These are phyloP conservation scores for Elgaria multicarinata DNA, from an alignment of 2,113 vertebrate species.

Conservation along the genomic window DNA sequence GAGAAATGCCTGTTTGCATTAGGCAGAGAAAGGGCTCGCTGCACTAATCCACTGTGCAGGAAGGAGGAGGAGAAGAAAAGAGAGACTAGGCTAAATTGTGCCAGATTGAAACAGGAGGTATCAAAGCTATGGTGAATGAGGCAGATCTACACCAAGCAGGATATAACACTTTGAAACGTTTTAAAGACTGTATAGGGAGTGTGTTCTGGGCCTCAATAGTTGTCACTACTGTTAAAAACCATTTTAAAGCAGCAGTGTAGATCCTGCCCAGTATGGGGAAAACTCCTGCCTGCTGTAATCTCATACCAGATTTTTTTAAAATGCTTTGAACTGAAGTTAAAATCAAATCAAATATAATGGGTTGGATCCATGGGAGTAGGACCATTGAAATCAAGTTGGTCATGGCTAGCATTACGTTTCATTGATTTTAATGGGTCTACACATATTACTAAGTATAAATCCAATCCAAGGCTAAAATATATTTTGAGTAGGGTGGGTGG, in stretches of 20 bases:
- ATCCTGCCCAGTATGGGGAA: neutral
- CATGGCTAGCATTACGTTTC: no score
- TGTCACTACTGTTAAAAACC: no score
- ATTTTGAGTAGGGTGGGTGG: neutral
- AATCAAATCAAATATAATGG: neutral
- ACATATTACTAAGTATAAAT: neutral
- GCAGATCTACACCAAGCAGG: no score
- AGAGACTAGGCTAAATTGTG: accelerated
- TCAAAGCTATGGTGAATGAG: neutral
- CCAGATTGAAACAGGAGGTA: neutral
- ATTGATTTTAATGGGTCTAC: no score
- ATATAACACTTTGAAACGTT: no score
- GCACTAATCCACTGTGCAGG: neutral
- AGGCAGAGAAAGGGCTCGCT: accelerated
- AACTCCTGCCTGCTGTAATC: neutral
- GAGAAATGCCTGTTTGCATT: neutral
- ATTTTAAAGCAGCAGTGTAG: no score
- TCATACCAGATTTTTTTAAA: no score
- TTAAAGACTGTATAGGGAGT: no score
- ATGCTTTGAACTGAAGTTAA: neutral
- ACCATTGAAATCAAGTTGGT: neutral
- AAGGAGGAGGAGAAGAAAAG: neutral
- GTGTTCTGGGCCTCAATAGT: no score
- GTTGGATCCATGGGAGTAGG: neutral
- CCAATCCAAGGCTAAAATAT: neutral